Evolutionary conservation across 2,797 vertebrate species (phyloP), one percentile per base, ranked within the genome.

Genomic region (Pseudochaenichthys georgianus): DNA sequence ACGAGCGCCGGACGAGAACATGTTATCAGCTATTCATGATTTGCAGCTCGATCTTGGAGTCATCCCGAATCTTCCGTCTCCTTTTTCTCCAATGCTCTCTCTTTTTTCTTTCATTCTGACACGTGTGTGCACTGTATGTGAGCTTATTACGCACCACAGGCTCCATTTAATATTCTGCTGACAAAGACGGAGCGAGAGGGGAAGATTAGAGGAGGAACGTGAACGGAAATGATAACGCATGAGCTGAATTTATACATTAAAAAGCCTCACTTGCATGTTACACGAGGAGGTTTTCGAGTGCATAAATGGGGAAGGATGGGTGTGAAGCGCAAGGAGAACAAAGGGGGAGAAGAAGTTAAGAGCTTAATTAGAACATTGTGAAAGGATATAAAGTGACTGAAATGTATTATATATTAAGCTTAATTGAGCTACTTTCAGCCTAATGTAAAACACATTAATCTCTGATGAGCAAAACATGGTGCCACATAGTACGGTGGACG

Each of bases 141-240:
- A 43, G 51, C 51, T 48, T 53, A n/a, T 71, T 47, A 28, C 50
- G 3, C 45, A 13, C 59, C 55, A 48, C 7, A 0, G 74, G n/a
- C 68, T n/a, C 17, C 23, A 62, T 48, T 84, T 57, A 70, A 66
- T 80, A 84, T 87, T 88, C 71, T 83, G 85, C 85, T 91, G 91
- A 91, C 79, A 81, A 74, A 82, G 76, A 70, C 52, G 12, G 34
- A 85, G 55, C 34, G 34, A 12, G 57, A 65, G 43, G 41, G 42
- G 42, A 54, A 81, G 71, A 86, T 87, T 67, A 80, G 54, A 38
- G 43, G 28, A 54, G 9, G 68, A 73, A 77, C 1, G 52, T 78
- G 71, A 81, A 55, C 0, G 31, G 80, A 80, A 80, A 83, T 43
- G 47, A 87, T 81, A 69, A 90, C 9, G 19, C 70, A 69, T 47